A percentile compares a stretch with the other conserved stretches of the same genome.
Conservation (phyloP, 2,113 vertebrate species). For the Eira barbara region DNA sequence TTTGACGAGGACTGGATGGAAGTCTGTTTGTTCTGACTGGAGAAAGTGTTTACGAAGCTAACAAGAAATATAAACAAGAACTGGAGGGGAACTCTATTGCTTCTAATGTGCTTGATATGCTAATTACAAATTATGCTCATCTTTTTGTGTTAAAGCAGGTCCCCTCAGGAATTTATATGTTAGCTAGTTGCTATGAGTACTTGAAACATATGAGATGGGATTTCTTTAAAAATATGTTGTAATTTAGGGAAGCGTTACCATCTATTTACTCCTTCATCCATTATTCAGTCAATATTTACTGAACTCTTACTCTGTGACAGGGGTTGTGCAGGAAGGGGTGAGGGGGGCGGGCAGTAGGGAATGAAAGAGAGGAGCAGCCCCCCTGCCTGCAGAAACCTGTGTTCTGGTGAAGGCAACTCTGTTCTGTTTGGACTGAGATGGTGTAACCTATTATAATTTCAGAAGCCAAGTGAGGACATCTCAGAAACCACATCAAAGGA, state of each 20-base stretch:
- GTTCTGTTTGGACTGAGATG: neutral
- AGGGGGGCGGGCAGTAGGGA: neutral
- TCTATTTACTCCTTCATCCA: neutral
- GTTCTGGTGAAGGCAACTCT: neutral
- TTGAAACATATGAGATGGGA: slow-evolving; percentile 23
- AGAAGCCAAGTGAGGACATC: neutral
- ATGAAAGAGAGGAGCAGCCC: neutral
- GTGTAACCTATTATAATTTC: neutral
- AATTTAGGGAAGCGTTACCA: neutral
- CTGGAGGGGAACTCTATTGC: slow-evolving; percentile 10
- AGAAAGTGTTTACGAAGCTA: slow-evolving; percentile 24
- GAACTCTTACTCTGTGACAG: neutral
- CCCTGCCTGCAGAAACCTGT: neutral
- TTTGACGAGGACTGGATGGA: neutral
- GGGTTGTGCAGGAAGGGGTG: too few species aligned
- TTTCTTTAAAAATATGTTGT: slow-evolving; percentile 36
- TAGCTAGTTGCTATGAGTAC: neutral
- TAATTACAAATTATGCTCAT: slow-evolving; percentile 40
- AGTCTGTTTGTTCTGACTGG: slow-evolving; percentile 18
- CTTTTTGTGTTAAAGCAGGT: slow-evolving; percentile 47
- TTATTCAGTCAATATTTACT: slow-evolving; percentile 41
- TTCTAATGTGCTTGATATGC: slow-evolving; percentile 44
- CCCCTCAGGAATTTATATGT: slow-evolving; percentile 34
- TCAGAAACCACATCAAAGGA: neutral
- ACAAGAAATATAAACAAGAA: slow-evolving; percentile 54